Base-by-base conservation (phyloP, 2,113 vertebrate genomes). In the Lycaon pictus region DNA sequence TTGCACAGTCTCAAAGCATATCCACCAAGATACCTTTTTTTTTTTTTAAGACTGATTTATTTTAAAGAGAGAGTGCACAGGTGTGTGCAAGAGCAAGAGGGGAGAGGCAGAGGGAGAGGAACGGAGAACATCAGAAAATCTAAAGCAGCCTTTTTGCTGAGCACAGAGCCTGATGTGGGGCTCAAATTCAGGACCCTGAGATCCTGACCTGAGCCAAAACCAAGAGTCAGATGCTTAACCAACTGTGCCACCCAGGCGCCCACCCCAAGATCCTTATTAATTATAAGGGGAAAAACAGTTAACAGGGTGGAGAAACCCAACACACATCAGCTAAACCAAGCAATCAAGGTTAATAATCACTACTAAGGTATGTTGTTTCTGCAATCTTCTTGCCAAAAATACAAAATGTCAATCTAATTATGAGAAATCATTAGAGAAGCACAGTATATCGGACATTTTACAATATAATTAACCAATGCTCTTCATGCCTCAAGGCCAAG, bases 361-460 rank as follows among this genome's bases (percentile, higher is more conserved):
- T 32, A 60, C 48, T 43, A 72, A 35, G 32, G 15, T 19, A 37
- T 16, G 71, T 1, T 67, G 55, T 10, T 53, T 76, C 90, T 62
- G 9, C 8, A 58, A 27, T 48, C 89, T 85, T 79, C 71, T 74
- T 63, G 32, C 27, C 35, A 86, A 90, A 95, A 96, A 71, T 22
- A 58, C 20, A 53, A 11, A 74, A 53, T 27, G 32, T 58, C 63
- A 74, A 72, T 92, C 25, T 94, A 77, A 95, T 37, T 48, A 76
- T 37, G 29, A 90, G 53, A 90, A 90, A 63, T 56, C 58, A 88
- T 76, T 29, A 71, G 35, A 93, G 35, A 93, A 97, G 25, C n/a
- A 22, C 62, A 72, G 58, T 43, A 11, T 48, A 32, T 76, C 29
- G 72, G 32, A 71, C 1, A 16, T 48, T 88, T 48, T 90, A 67